Evolutionary conservation across 2,888 invertebrate genomes (phyloP), one percentile per base, ranked within the genome.

Genomic region (Listrodromus nycthemerus): DNA sequence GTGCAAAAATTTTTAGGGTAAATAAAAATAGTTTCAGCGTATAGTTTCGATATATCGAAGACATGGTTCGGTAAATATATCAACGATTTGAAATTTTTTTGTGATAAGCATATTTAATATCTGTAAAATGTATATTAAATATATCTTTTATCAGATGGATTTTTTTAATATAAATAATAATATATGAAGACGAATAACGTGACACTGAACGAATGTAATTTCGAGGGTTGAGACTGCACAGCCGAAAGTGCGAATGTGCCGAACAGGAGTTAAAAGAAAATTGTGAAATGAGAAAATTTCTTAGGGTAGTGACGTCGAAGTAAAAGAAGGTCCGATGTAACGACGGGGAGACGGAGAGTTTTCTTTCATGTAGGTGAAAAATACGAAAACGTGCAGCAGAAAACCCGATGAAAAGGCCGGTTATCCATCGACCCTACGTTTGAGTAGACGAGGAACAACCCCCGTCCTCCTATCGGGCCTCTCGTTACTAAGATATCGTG

Each of bases 401-500:
- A 63, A 74, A 78, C 73, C 66, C 61, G 76, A 83, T 81, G 82
- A 85, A 83, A 85, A 80, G 86, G 85, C 84, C 24, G 73, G 58
- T 61, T 61, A 84, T 75, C 82, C 82, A 71, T 76, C 73, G 61
- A 66, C 58, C 80, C 33, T 37, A 55, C 13, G 33, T 13, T 33
- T 69, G 75, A 69, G 48, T 63, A 30, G 30, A 65, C 65, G 65
- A 65, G 27, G 30, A 50, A 1, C 58, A 16, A 19, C 45, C 58
- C 52, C 63, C 80, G 75, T 52, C 79, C 76, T 76, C 83, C 73
- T 74, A 71, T 80, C 77, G 27, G 21, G 70, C 77, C 80, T 74
- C 80, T 87, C 80, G 87, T 83, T 78, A 85, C 84, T 63, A 83
- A 80, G 82, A 86, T 86, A 90, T 89, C 84, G 86, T 86, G 88